Evolutionary conservation across 1,140 invertebrate genomes (phyloP).

Genomic region (Periplaneta americana): DNA sequence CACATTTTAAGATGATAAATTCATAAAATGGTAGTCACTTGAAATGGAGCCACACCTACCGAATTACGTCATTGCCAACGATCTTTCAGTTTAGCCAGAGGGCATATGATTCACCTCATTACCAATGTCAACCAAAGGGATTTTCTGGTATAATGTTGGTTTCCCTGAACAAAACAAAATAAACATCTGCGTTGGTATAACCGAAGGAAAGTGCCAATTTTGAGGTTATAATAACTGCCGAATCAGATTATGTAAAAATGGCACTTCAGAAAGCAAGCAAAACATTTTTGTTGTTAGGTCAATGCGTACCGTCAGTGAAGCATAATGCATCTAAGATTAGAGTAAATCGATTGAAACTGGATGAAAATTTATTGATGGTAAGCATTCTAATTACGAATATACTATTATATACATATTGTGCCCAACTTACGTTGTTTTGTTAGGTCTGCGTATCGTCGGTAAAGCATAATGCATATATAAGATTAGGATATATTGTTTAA

Average conservation of each 20-base stretch:
- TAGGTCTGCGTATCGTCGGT: too few relatives aligned
- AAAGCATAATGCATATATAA: too few relatives aligned
- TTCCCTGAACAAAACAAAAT: neutral
- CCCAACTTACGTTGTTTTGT: too few relatives aligned
- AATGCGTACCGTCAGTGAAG: conserved; percentile 66
- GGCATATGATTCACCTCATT: neutral
- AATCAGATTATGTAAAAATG: neutral
- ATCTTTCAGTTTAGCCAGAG: neutral
- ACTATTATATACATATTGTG: too few relatives aligned
- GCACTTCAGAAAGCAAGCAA: neutral
- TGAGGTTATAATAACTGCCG: too few relatives aligned
- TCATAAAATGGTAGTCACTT: neutral
- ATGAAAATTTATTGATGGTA: conserved; percentile 63
- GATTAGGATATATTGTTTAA: too few relatives aligned
- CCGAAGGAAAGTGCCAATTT: too few relatives aligned
- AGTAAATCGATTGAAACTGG: conserved; percentile 61
- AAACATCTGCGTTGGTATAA: too few relatives aligned
- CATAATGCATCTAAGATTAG: conserved; percentile 69
- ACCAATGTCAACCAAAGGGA: neutral
- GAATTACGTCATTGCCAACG: neutral
- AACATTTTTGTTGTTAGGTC: conserved; percentile 46
- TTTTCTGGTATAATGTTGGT: neutral
- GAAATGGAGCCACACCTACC: neutral
- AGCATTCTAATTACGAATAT: too few relatives aligned
- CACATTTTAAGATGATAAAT: neutral